Base-by-base conservation (phyloP, 2,797 vertebrate species). In the Sitta carolinensis region DNA sequence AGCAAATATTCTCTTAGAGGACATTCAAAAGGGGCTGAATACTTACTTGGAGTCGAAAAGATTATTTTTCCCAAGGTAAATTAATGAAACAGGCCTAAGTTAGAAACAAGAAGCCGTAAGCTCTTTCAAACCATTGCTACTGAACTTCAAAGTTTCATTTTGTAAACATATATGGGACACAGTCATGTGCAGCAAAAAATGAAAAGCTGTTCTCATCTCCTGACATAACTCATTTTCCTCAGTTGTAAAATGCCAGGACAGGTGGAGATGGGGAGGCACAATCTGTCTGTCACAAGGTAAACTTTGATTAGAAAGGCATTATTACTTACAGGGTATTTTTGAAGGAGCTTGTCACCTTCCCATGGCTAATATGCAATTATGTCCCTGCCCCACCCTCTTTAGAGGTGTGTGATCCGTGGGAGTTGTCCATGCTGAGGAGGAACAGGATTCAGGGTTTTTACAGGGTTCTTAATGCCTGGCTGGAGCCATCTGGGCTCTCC, bases 41-140 rank as follows among this genome's bases (percentile, higher is more conserved):
- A 97, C 97, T 54, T 99, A 99, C 93, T 93, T 99, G 95, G 99
- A 99, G 94, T 98, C 98, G 89, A 99, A 99, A 97, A 98, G 99
- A 91, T 98, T 99, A 5, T 99, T 97, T 97, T 99, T 99, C 85
- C 99, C 99, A 94, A 98, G 99, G 99, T 99, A 97, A 94, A 74
- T 50, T 66, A 66, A 45, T 85, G 75, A 50, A 94, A 43, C 8
- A 77, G n/a, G 36, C 52, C 11, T 52, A 78, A 76, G 4, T 58
- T 90, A 76, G 51, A 85, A 76, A 87, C 8, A 55, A 70, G 47
- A 89, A 87, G 11, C 21, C 14, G 3, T 15, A 64, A 58, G 6
- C n/a, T 85, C n/a, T 92, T 91, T 84, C 43, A 72, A 59, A 40
- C 27, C 4, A 12, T 91, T 83, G 90, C 40, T 63, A n/a, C 27